Conservation (phyloP, 53 echinoderm and acorn worm genomes). For the Patiria pectinifera region DNA sequence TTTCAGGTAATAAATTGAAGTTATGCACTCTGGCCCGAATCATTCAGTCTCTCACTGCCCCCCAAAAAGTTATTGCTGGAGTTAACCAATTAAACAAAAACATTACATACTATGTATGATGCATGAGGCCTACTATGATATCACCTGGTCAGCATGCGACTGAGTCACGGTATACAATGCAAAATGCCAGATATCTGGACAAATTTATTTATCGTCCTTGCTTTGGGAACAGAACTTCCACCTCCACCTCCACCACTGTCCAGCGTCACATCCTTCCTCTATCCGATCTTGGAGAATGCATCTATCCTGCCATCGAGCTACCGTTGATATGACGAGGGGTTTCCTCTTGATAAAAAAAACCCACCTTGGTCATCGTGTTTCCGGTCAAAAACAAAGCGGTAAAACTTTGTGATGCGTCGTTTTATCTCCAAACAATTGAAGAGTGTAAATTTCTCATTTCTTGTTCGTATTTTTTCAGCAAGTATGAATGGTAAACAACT, state of each 20-base stretch:
- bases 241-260: not conserved
- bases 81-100: too few species aligned
- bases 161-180: too few species aligned
- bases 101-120: too few species aligned
- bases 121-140: too few species aligned
- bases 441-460: not conserved
- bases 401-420: not conserved
- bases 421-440: not conserved
- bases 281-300: not conserved
- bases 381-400: not conserved
- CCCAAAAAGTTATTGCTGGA: too few species aligned
- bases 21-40: too few species aligned
- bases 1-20: too few species aligned
- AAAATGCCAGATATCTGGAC: too few species aligned
- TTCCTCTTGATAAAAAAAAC: not conserved
- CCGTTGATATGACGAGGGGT: not conserved
- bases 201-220: not conserved
- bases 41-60: too few species aligned
- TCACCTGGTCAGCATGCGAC: too few species aligned
- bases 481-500: not conserved
- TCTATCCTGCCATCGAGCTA: not conserved
- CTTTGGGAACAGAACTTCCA: constrained; percentile 11
- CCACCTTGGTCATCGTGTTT: not conserved
- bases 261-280: not conserved
- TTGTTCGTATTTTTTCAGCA: not conserved